Base-by-base conservation (phyloP, 2,113 vertebrate species). In the Saccopteryx bilineata region DNA sequence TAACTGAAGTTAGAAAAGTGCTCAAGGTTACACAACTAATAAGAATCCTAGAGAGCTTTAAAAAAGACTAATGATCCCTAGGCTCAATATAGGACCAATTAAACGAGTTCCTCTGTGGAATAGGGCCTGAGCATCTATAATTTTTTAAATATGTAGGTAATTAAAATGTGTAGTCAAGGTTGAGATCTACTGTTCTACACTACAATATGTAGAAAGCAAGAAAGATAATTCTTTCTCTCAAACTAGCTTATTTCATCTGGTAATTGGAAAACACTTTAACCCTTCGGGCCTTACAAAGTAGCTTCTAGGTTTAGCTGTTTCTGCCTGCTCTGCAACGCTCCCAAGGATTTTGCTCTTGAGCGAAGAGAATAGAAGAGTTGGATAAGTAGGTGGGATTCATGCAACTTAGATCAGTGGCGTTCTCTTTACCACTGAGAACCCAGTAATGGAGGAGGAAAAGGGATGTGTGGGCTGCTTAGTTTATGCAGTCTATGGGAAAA, bases 231-330 rank as follows among this genome's bases (percentile, higher is more conserved):
- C 10, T 84, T 61, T 74, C 15, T 68, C 33, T 85, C 5, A 63
- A 96, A 56, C 60, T 61, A 95, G 61, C n/a, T 93, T 91, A 92
- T n/a, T 71, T 92, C 33, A 87, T 80, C n/a, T 93, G 78, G 15
- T 91, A 80, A 92, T 39, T 96, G 13, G 23, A 96, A 93, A 48
- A 71, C 23, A 88, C 63, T 96, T n/a, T 31, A 92, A 76, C 90
- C 91, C 28, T 76, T 11, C 56, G 28, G 26, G 9, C 2, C 48
- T 93, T 94, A 58, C 81, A 81, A 90, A 86, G 11, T 54, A 74
- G 2, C 19, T 52, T 95, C 39, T 65, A 74, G 10, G 14, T 91
- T 92, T 87, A 95, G 19, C 33, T 83, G 2, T 91, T 84, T 92
- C 87, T 52, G 5, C 46, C 39, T 94, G 6, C 31, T 96, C 68